A percentile compares a stretch with the other conserved stretches of the same genome.
These are phyloP conservation scores for Arnoldichthys spilopterus DNA, from an alignment of 2,797 vertebrate genomes.

Conservation along the genomic window DNA sequence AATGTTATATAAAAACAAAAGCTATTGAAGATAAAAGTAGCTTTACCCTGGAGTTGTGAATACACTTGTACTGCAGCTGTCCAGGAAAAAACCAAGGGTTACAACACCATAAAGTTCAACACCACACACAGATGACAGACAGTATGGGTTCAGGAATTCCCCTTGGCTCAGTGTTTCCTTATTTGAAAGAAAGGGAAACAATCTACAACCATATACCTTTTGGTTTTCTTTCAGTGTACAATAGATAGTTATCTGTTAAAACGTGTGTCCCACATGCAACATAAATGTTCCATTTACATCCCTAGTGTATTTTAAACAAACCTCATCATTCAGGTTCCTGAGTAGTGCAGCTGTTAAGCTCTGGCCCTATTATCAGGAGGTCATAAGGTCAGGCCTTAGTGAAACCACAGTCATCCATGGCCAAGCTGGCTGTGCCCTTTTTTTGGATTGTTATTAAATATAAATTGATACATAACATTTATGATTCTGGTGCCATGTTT, in stretches of 20 bases:
- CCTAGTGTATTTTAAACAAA: not conserved
- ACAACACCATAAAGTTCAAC: not conserved
- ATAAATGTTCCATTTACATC: not conserved
- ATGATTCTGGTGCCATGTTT: not conserved
- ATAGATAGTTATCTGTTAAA: not conserved
- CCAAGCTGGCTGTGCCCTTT: no score
- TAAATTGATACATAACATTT: not conserved
- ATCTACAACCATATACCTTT: constrained; percentile 2
- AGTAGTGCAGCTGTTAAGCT: no score
- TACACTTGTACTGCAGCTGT: not conserved
- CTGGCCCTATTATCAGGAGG: no score
- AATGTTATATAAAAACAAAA: no score
- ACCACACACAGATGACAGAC: not conserved
- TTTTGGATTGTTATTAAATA: no score
- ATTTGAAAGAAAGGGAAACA: not conserved
- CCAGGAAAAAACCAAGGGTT: not conserved
- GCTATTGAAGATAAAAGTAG: not conserved
- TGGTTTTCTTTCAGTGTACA: constrained; percentile 1
- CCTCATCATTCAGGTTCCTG: no score
- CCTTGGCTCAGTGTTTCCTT: not conserved
- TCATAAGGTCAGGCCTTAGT: no score
- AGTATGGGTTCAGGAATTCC: constrained; percentile 10
- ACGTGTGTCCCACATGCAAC: no score
- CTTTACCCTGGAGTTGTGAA: not conserved
- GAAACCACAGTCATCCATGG: no score